phyloP scores from a whole-genome alignment of 2,113 vertebrate species.

The Stegostoma tigrinum region DNA sequence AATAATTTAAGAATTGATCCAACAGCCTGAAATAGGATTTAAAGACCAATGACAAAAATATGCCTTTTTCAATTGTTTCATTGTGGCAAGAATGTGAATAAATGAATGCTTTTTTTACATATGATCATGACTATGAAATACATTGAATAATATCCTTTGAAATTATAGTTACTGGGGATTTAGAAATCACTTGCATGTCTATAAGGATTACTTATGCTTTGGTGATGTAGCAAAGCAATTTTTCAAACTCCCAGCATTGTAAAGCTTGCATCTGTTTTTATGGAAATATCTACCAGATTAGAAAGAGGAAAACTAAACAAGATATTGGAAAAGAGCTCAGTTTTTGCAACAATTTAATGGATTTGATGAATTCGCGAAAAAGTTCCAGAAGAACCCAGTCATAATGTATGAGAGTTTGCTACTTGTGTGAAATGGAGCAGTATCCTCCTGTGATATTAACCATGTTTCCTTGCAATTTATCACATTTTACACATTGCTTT shows the following conservation, averaged over 20 bases:
- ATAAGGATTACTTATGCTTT: neutral
- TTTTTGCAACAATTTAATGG: neutral
- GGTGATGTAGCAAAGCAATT: constrained; percentile 24
- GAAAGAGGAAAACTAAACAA: constrained; percentile 22
- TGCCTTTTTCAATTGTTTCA: neutral
- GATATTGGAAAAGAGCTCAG: neutral
- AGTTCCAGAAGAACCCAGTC: neutral
- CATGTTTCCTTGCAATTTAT: neutral
- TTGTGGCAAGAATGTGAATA: neutral
- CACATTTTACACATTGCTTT: neutral
- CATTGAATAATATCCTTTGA: constrained; percentile 27
- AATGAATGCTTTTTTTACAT: constrained; percentile 8
- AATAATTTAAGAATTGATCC: neutral
- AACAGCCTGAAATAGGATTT: neutral
- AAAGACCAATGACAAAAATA: neutral
- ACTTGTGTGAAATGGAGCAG: neutral
- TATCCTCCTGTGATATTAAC: neutral
- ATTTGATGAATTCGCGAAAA: neutral
- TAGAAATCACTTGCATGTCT: neutral
- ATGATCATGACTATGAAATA: constrained; percentile 11
- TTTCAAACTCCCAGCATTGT: neutral
- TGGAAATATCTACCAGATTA: neutral
- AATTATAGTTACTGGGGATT: neutral
- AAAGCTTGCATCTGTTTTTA: neutral
- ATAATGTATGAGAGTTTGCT: neutral